Conservation (phyloP, 2,888 invertebrate genomes). For the Erebia aethiops region DNA sequence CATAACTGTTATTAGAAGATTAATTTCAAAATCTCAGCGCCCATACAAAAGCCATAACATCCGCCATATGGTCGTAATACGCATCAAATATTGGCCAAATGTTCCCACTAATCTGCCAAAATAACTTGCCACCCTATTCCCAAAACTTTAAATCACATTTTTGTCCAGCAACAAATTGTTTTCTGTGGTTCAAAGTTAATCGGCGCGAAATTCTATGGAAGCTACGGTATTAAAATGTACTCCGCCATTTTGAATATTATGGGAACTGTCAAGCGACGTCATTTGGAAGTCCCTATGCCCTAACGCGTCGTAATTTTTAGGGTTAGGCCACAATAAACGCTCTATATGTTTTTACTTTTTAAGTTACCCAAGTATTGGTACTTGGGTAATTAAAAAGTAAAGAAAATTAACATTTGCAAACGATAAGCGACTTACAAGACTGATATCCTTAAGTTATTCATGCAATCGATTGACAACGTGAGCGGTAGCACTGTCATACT, state of each 20-base stretch:
- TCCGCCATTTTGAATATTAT: background rate
- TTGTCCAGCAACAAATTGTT: background rate
- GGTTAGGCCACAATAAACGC: too few relatives aligned
- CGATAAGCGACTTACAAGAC: too few relatives aligned
- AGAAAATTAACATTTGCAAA: too few relatives aligned
- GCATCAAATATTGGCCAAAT: constrained; percentile 47
- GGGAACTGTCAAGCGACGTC: constrained; percentile 1
- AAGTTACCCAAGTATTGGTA: too few relatives aligned
- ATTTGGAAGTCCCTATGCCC: background rate
- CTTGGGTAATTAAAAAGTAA: too few relatives aligned
- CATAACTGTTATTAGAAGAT: constrained; percentile 19
- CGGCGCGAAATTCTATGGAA: constrained; percentile 1
- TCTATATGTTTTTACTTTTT: too few relatives aligned
- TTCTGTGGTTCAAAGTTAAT: background rate
- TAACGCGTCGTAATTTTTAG: too few relatives aligned
- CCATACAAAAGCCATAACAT: constrained; percentile 58
- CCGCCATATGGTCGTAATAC: constrained; percentile 57
- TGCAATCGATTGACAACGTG: too few relatives aligned
- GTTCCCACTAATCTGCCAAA: background rate
- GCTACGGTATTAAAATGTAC: background rate
- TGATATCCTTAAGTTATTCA: too few relatives aligned
- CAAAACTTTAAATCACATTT: background rate
- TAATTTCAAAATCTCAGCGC: constrained; percentile 40
- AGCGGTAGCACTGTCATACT: too few relatives aligned
- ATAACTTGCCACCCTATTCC: constrained; percentile 2